Evolutionary conservation across 2,888 invertebrate genomes (phyloP).

Genomic region (Drosophila kambysellisi): DNA sequence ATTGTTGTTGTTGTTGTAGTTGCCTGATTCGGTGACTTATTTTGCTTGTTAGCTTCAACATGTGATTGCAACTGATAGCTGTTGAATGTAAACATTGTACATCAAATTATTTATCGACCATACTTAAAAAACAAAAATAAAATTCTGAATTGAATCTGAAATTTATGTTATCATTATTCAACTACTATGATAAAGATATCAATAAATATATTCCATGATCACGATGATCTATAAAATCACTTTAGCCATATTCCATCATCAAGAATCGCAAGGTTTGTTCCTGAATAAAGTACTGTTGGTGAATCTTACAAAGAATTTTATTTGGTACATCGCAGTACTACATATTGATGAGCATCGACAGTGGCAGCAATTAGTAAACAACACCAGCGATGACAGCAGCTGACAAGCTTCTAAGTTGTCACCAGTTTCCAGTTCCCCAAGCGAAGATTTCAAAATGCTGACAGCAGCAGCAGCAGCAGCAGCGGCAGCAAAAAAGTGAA

Average conservation of each 20-base stretch:
- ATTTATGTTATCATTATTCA: not conserved
- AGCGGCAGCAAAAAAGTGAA: slow-evolving; percentile 65
- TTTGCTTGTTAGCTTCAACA: slow-evolving; percentile 60
- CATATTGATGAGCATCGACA: slow-evolving; percentile 18
- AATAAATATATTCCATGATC: not conserved
- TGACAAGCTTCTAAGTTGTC: slow-evolving; percentile 47
- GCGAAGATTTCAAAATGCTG: slow-evolving; percentile 50
- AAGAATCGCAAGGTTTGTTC: not conserved
- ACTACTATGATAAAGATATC: not conserved
- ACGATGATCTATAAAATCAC: not conserved
- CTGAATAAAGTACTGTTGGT: not conserved
- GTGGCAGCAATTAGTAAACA: slow-evolving; percentile 53
- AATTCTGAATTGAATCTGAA: not conserved
- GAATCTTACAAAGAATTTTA: not conserved
- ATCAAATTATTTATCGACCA: slow-evolving; percentile 10
- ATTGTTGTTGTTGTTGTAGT: slow-evolving; percentile 11
- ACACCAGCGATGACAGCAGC: slow-evolving; percentile 49
- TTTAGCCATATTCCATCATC: not conserved
- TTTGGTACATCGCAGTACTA: slow-evolving; percentile 3
- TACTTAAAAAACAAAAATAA: not conserved
- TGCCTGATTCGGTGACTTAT: slow-evolving; percentile 51
- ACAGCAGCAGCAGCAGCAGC: slow-evolving; percentile 26
- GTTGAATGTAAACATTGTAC: slow-evolving; percentile 7
- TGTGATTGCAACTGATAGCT: slow-evolving; percentile 54
- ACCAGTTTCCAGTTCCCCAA: slow-evolving; percentile 36